Evolutionary conservation across 2,113 vertebrate species (phyloP).

Genomic region (Leiothrix lutea): DNA sequence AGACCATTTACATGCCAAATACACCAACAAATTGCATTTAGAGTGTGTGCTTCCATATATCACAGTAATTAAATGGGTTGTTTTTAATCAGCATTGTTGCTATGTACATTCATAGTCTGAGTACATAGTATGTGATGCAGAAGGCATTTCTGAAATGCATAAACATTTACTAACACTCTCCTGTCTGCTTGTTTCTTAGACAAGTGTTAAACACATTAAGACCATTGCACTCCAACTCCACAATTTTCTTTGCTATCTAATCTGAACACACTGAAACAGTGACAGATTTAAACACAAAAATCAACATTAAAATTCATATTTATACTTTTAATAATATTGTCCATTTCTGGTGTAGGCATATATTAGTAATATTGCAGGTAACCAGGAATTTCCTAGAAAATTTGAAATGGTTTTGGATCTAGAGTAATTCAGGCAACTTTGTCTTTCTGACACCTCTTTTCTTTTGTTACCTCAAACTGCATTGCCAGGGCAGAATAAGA

Average conservation of each 20-base stretch:
- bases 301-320: not conserved
- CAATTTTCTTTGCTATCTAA: conserved; percentile 9
- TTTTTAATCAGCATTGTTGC: conserved; percentile 24
- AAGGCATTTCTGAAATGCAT: conserved; percentile 73
- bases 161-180: conserved; percentile 59
- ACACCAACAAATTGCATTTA: not conserved
- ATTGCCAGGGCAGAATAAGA: not conserved
- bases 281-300: not conserved
- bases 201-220: conserved; percentile 27
- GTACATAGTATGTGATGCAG: conserved; percentile 24
- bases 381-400: not conserved
- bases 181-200: conserved; percentile 46
- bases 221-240: not conserved
- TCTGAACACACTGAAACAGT: not conserved
- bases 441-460: not conserved
- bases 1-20: not conserved
- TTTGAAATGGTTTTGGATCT: not conserved
- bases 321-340: not conserved
- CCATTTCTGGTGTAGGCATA: not conserved
- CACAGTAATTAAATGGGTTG: not conserved
- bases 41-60: not conserved
- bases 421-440: not conserved
- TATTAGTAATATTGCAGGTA: not conserved
- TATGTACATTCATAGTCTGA: conserved; percentile 41
- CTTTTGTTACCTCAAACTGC: not conserved